Evolutionary conservation across 2,797 vertebrate species (phyloP), one percentile per base, ranked within the genome.

Genomic region (Loris lydekkerianus): DNA sequence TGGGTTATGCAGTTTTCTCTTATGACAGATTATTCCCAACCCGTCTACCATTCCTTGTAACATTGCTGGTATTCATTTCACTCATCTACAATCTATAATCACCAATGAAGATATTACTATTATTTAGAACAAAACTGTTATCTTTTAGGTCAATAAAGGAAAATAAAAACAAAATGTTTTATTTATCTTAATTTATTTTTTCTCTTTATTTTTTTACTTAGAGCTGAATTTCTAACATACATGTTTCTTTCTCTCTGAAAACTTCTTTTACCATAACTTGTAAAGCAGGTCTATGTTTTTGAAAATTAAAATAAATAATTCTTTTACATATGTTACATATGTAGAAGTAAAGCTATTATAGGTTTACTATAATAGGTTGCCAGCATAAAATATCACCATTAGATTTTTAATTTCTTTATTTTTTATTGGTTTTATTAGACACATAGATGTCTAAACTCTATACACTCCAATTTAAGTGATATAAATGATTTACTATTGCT

Each of bases 231-330:
- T 56, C 67, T 61, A 60, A 53, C 18, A 2, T 18, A 20, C 81
- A 23, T 53, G 70, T 81, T 78, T 46, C 23, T 34, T 83, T 87
- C 23, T 60, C n/a, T 46, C 25, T 83, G 29, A 83, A 88, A 73
- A 65, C 29, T n/a, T 69, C 4, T 65, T 85, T 81, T 58, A 81
- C 21, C 34, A 46, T 75, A 58, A 69, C 25, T 69, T n/a, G 3
- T 25, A 58, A 56, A 0, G 14, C 21, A 80, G 20, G 20, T 5
- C 46, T 86, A 23, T n/a, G 25, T n/a, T 92, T 92, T 83, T 15
- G 27, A 60, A 95, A 83, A 65, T 61, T 63, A 88, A 87, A 53
- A 84, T 25, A 82, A 80, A 85, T 18, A 37, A 37, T 65, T 67
- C 5, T 37, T 73, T 0, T 29, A 0, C 3, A 0, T 29, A 2